Conservation (phyloP, 2,113 vertebrate genomes). For the Cynocephalus volans region DNA sequence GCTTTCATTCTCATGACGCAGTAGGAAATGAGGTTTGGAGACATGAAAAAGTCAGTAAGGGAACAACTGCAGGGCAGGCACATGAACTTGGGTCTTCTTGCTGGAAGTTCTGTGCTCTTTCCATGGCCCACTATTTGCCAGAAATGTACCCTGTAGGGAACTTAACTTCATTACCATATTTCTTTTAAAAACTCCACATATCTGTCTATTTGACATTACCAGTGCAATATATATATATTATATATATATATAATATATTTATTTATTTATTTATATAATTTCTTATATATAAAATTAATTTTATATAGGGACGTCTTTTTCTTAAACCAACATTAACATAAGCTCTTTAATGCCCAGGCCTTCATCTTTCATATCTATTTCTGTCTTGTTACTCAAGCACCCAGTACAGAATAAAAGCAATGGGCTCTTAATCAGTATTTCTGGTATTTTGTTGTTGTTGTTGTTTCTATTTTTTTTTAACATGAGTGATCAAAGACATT, state of each 20-base stretch:
- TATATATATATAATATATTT: background rate
- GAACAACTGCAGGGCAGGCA: background rate
- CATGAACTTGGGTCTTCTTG: background rate
- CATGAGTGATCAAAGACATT: background rate
- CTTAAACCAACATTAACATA: background rate
- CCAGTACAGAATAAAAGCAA: background rate
- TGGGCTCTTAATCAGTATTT: background rate
- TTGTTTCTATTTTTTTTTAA: background rate
- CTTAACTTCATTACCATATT: background rate
- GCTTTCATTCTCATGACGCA: background rate
- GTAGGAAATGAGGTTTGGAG: background rate
- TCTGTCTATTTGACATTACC: background rate
- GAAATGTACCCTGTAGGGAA: background rate
- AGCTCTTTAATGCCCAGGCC: background rate
- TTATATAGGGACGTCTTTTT: background rate
- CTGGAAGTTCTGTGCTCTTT: background rate
- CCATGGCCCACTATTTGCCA: background rate
- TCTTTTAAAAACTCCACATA: background rate
- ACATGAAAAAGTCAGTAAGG: background rate
- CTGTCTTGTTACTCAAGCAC: background rate
- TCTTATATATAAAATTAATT: slow-evolving; percentile 4
- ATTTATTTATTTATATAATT: background rate
- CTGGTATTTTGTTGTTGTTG: too few relatives aligned
- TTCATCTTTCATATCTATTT: background rate
- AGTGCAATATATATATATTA: background rate